A percentile compares a stretch with the other conserved stretches of the same genome.
Conservation (phyloP, 2,797 vertebrate species). For the Eurystomus glaucurus region DNA sequence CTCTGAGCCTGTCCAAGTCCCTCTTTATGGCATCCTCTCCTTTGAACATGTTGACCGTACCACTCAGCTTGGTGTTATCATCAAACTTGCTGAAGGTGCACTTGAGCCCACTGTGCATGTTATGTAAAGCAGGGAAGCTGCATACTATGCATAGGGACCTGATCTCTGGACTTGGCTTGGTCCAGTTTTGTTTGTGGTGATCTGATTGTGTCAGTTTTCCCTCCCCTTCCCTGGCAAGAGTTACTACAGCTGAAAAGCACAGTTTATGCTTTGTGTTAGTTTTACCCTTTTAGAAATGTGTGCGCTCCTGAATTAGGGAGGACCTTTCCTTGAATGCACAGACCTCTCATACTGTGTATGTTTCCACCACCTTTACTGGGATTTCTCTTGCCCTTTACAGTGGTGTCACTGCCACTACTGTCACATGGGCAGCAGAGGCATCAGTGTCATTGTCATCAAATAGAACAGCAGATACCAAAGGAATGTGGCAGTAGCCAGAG, state of each 20-base stretch:
- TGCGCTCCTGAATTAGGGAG: background rate
- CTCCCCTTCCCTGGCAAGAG: background rate
- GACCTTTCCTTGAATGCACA: background rate
- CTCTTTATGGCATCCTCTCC: background rate
- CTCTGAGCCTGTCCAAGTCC: background rate
- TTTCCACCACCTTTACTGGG: background rate
- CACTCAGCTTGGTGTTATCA: background rate
- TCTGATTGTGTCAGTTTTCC: fast-evolving
- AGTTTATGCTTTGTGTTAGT: background rate
- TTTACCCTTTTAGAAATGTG: background rate
- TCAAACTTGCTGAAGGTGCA: background rate
- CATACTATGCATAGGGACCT: background rate
- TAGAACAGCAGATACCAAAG: background rate
- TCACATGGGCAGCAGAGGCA: background rate
- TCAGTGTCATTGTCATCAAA: fast-evolving
- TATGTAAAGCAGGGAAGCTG: background rate
- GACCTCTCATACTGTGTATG: background rate
- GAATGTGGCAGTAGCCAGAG: background rate
- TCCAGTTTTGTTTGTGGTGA: background rate
- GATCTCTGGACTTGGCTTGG: background rate
- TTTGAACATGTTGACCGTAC: fast-evolving
- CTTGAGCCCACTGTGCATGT: background rate
- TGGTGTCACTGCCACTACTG: background rate
- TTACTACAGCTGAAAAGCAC: background rate
- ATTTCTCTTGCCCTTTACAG: background rate